phyloP scores from a whole-genome alignment of 1,140 invertebrate species.

The Semibalanus balanoides region DNA sequence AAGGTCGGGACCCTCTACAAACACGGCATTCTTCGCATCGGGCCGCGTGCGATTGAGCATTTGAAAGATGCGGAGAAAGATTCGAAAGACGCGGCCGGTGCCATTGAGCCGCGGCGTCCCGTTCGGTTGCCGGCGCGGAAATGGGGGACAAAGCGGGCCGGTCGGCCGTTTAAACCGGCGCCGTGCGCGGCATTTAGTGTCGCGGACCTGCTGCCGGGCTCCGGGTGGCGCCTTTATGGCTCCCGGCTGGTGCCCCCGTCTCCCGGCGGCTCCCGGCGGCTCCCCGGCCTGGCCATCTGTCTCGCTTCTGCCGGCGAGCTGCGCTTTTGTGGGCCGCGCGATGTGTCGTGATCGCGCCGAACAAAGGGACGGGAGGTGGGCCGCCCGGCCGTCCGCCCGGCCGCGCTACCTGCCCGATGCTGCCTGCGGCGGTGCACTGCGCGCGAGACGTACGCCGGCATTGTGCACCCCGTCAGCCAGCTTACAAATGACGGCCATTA shows the following conservation, averaged over 20 bases:
- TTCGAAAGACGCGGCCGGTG: not conserved
- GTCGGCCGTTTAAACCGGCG: not conserved
- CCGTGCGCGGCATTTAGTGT: not conserved
- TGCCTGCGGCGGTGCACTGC: not conserved
- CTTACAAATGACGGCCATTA: too few species aligned
- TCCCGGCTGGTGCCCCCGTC: too few species aligned
- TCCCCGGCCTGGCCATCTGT: not conserved
- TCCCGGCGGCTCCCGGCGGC: too few species aligned
- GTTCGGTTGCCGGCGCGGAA: not conserved
- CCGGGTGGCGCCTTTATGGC: not conserved
- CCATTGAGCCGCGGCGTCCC: not conserved
- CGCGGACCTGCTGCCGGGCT: not conserved
- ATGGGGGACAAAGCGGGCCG: not conserved
- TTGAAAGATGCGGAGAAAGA: not conserved
- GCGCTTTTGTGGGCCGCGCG: not conserved
- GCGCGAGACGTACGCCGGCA: not conserved
- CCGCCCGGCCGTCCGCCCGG: too few species aligned
- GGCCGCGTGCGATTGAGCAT: not conserved
- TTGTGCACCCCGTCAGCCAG: not conserved
- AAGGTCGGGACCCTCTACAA: not conserved
- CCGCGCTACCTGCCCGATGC: too few species aligned
- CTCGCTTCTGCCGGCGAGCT: not conserved
- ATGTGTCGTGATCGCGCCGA: not conserved
- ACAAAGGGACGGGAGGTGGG: not conserved
- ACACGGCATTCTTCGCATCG: not conserved